Conservation (phyloP, 1,140 invertebrate species). For the Drosophila pachea region DNA sequence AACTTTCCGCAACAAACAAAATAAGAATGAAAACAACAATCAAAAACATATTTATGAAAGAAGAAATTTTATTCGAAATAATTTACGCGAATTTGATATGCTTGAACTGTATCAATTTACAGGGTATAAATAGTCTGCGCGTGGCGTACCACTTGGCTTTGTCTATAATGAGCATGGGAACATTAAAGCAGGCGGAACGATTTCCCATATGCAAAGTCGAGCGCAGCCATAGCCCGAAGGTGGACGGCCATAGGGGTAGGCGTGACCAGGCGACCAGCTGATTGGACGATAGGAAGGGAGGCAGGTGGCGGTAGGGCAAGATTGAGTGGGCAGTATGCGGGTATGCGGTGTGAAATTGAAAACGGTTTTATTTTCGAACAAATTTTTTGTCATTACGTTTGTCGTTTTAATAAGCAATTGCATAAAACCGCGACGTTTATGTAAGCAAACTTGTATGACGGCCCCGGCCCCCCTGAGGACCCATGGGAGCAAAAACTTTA, state of each 20-base stretch:
- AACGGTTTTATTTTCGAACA: slow-evolving; percentile 61
- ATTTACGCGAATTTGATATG: neutral
- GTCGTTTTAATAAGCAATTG: slow-evolving; percentile 69
- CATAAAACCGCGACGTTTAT: slow-evolving; percentile 62
- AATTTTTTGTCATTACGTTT: slow-evolving; percentile 66
- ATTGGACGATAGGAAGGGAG: neutral
- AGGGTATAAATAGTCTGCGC: slow-evolving; percentile 52
- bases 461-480: neutral
- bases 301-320: no score
- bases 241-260: neutral
- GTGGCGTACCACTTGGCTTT: slow-evolving; percentile 53
- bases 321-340: slow-evolving; percentile 17
- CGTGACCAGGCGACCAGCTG: neutral
- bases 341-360: slow-evolving; percentile 70
- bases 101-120: neutral
- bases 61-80: no score
- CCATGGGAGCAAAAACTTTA: slow-evolving; percentile 38
- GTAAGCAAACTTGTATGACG: slow-evolving; percentile 60
- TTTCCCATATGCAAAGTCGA: slow-evolving; percentile 31
- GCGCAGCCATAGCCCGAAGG: slow-evolving; percentile 28
- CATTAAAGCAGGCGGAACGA: slow-evolving; percentile 42
- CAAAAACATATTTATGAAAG: no score
- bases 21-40: no score
- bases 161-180: slow-evolving; percentile 72
- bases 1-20: no score